Percentiles rank a stretch among this genome's conserved stretches.
These are phyloP conservation scores for Nematolebias whitei DNA, from an alignment of 2,113 vertebrate species.

Conservation along the genomic window DNA sequence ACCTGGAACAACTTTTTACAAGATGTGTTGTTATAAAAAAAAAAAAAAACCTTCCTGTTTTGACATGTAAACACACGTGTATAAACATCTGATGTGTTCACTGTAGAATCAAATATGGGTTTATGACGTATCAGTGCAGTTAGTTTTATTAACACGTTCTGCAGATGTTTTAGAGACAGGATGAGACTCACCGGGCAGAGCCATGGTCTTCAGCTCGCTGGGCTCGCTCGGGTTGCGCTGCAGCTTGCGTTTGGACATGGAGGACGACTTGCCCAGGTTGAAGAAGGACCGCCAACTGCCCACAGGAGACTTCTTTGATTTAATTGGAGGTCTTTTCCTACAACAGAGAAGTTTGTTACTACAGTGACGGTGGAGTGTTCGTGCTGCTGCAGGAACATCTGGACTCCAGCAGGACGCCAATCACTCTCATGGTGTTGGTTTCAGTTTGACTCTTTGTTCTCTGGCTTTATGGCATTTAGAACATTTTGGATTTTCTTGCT, in stretches of 20 bases:
- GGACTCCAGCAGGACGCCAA: constrained; percentile 44
- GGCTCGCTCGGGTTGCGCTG: constrained; percentile 98
- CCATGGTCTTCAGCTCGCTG: constrained; percentile 92
- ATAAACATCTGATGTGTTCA: too few species aligned
- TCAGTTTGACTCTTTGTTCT: not conserved
- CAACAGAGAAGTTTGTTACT: not conserved
- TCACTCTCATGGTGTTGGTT: not conserved
- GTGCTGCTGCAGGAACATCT: not conserved
- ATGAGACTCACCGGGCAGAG: constrained; percentile 89
- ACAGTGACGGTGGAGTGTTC: not conserved
- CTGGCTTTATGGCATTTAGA: not conserved
- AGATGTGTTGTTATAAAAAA: too few species aligned
- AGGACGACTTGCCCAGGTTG: constrained; percentile 92
- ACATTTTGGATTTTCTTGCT: too few species aligned
- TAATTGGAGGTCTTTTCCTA: constrained; percentile 91
- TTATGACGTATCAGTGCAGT: too few species aligned
- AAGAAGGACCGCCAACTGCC: constrained; percentile 99
- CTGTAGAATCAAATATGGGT: too few species aligned
- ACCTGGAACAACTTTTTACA: too few species aligned
- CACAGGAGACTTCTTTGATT: constrained; percentile 95
- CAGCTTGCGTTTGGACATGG: constrained; percentile 92
- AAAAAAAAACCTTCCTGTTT: too few species aligned
- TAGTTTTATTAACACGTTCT: too few species aligned
- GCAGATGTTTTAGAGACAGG: too few species aligned
- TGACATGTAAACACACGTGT: too few species aligned